A percentile compares a stretch with the other conserved stretches of the same genome.
Conservation (phyloP, 1,140 invertebrate species). For the Anadara kagoshimensis region DNA sequence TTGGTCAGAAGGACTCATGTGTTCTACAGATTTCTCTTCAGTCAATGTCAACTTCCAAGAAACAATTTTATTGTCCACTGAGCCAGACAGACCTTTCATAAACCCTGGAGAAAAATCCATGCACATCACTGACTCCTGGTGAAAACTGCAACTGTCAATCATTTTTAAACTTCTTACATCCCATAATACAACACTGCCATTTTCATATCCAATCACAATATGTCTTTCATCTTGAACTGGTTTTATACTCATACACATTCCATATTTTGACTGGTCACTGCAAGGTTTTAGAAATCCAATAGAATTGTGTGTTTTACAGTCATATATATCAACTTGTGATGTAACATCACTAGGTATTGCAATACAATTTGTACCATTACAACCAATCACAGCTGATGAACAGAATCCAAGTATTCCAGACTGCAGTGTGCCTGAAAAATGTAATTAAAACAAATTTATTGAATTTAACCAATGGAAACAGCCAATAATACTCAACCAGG, state of each 20-base stretch:
- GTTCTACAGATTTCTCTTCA: slow-evolving; percentile 17
- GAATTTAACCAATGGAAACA: too few species aligned
- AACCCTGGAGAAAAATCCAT: slow-evolving; percentile 38
- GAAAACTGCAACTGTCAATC: slow-evolving; percentile 29
- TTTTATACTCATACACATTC: slow-evolving; percentile 55
- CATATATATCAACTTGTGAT: slow-evolving; percentile 38
- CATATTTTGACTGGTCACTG: slow-evolving; percentile 32
- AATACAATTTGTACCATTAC: slow-evolving; percentile 25
- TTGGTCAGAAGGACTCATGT: neutral
- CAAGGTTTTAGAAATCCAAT: slow-evolving; percentile 32
- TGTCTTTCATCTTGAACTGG: slow-evolving; percentile 2
- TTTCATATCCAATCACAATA: slow-evolving; percentile 61
- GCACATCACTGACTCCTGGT: slow-evolving; percentile 56
- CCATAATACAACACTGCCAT: slow-evolving; percentile 60
- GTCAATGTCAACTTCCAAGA: slow-evolving; percentile 38
- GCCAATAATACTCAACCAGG: too few species aligned
- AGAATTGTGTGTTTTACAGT: slow-evolving; percentile 23
- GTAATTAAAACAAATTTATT: too few species aligned
- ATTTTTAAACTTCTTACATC: slow-evolving; percentile 41
- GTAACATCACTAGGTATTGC: slow-evolving; percentile 35
- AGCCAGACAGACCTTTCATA: slow-evolving; percentile 51
- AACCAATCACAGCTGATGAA: slow-evolving; percentile 20
- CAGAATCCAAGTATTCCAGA: slow-evolving; percentile 34
- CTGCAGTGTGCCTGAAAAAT: slow-evolving; percentile 21
- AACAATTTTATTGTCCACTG: slow-evolving; percentile 40